Conservation (phyloP, 2,888 invertebrate species). For the Hesperia comma region DNA sequence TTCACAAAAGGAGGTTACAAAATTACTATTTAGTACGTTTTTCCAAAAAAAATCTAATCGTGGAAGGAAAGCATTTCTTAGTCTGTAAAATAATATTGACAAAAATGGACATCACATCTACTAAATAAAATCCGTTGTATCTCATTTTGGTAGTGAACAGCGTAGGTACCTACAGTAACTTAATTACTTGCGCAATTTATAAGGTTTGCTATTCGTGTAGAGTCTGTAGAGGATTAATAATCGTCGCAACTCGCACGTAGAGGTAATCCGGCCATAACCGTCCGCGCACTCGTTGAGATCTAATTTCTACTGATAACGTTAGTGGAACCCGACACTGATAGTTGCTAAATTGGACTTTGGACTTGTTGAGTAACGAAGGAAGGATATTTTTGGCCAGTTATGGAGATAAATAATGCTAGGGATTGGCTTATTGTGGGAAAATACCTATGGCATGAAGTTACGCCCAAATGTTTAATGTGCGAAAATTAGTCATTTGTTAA, state of each 20-base stretch:
- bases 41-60: no score
- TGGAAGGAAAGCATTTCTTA: no score
- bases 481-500: no score
- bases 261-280: constrained; percentile 4
- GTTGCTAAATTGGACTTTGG: constrained; percentile 1
- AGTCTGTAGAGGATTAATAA: neutral
- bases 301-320: constrained; percentile 3
- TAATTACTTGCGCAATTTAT: neutral
- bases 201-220: neutral
- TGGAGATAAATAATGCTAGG: no score
- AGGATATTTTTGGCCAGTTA: neutral
- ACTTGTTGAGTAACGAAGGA: neutral
- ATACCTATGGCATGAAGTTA: no score
- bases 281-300: neutral
- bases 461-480: no score
- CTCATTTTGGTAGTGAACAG: neutral
- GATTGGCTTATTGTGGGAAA: no score
- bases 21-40: no score
- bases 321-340: neutral
- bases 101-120: no score
- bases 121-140: neutral
- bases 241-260: neutral
- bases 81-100: no score
- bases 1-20: no score
- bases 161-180: neutral